Evolutionary conservation across 2,888 invertebrate genomes (phyloP), one percentile per base, ranked within the genome.

Genomic region (Aethes cnicana): DNA sequence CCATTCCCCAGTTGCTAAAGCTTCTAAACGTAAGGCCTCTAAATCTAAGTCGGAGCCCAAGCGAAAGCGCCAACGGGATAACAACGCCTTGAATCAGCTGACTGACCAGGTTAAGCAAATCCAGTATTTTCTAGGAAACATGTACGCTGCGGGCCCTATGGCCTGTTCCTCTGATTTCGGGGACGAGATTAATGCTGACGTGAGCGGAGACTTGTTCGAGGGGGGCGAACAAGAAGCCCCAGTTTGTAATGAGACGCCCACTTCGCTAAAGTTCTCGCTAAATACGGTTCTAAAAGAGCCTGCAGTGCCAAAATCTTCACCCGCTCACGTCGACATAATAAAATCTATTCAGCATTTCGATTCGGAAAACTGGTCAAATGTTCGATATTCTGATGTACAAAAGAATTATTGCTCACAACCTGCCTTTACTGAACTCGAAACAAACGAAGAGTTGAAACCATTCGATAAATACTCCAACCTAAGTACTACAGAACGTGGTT

Each of bases 401-500:
- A 50, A 50, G 26, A 6, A 8, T 4, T 50, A 49, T 12, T 50
- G 43, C 16, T 26, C 50, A 11, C 17, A 17, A n/a, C 50, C 50
- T 1, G 43, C 28, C 28, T 50, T 50, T 33, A 43, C 36, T 3
- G 25, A 50, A 23, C 16, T 50, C 1, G 43, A 50, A 21, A 36
- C 50, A 35, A 50, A 50, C 21, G 50, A 43, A 9, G 50, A 50
- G 8, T 4, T 50, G 3, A 43, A 43, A 14, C 43, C 50, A 3
- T 50, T 28, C 21, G 43, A 50, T 14, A 50, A 43, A 36, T 26
- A 17, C 43, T 36, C 17, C 3, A 28, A 16, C 7, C 16, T 50
- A 7, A 28, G 28, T 9, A 6, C 43, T 7, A 21, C 30, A 1
- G 43, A 50, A 36, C 36, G 50, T 28, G 41, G 48, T 17, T 48